These are phyloP conservation scores for Carposina sasakii DNA, from an alignment of 1,140 invertebrate genomes.

Conservation along the genomic window DNA sequence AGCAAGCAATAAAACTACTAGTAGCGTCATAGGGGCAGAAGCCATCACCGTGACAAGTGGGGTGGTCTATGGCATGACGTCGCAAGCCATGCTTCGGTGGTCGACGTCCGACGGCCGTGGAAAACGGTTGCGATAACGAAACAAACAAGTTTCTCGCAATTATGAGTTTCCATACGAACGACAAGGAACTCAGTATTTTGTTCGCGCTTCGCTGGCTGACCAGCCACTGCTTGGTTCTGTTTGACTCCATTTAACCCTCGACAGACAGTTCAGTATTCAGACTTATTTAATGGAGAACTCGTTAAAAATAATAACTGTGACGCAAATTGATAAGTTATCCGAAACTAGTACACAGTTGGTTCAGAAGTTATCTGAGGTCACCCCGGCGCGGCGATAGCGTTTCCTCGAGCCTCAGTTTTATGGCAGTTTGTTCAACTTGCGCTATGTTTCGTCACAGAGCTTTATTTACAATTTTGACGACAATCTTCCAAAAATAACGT, in stretches of 20 bases:
- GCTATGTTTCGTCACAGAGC: conserved; percentile 32
- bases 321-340: conserved; percentile 64
- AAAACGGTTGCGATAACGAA: conserved; percentile 37
- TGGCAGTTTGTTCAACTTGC: conserved; percentile 65
- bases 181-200: neutral
- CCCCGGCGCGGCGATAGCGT: conserved; percentile 35
- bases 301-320: conserved; percentile 36
- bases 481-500: conserved; percentile 35
- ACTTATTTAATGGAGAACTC: no score
- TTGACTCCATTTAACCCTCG: no score
- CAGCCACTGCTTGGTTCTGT: neutral
- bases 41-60: conserved; percentile 60
- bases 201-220: neutral
- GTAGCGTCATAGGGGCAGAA: no score
- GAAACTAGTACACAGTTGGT: conserved; percentile 54
- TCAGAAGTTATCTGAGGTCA: conserved; percentile 54
- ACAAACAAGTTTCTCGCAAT: conserved; percentile 20
- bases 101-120: conserved; percentile 32
- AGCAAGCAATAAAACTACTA: no score
- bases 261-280: no score
- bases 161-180: conserved; percentile 20
- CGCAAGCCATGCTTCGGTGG: conserved; percentile 53
- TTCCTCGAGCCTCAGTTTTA: conserved; percentile 39
- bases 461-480: conserved; percentile 49
- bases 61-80: conserved; percentile 62